Conservation (phyloP, 2,797 vertebrate genomes). For the Sebastolobus altivelis region DNA sequence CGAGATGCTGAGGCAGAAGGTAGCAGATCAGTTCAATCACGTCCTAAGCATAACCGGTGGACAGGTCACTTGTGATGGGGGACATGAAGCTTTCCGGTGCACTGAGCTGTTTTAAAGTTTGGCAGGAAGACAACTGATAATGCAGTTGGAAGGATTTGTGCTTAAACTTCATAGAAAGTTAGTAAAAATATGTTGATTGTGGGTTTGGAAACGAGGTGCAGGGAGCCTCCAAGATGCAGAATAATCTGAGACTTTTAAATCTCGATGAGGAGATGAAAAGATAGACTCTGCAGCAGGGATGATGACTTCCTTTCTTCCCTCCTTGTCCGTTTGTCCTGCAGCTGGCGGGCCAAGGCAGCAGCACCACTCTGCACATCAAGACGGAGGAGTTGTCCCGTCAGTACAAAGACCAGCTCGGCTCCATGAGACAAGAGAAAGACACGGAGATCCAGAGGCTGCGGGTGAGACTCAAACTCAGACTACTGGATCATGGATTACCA, state of each 20-base stretch:
- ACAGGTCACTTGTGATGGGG: fast-evolving
- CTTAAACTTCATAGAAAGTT: too few relatives aligned
- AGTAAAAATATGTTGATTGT: too few relatives aligned
- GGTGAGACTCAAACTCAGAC: conserved; percentile 74
- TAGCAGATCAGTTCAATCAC: conserved; percentile 46
- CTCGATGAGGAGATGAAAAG: too few relatives aligned
- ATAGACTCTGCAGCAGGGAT: neutral
- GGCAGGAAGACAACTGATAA: too few relatives aligned
- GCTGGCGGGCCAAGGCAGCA: conserved; percentile 84
- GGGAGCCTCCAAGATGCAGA: too few relatives aligned
- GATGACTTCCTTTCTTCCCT: neutral
- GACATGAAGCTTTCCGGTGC: too few relatives aligned
- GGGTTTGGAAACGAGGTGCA: too few relatives aligned
- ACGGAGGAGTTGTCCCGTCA: conserved; percentile 91
- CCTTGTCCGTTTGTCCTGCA: conserved; percentile 38
- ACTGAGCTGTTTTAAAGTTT: too few relatives aligned
- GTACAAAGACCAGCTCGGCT: conserved; percentile 90
- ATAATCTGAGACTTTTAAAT: neutral
- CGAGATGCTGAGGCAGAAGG: conserved; percentile 91
- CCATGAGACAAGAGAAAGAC: conserved; percentile 90
- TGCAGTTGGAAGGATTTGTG: too few relatives aligned
- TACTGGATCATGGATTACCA: neutral
- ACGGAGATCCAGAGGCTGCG: conserved; percentile 89
- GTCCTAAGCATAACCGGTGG: neutral
- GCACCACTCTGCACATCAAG: conserved; percentile 85